Conservation (phyloP, 2,797 vertebrate species). For the Otus scops region DNA sequence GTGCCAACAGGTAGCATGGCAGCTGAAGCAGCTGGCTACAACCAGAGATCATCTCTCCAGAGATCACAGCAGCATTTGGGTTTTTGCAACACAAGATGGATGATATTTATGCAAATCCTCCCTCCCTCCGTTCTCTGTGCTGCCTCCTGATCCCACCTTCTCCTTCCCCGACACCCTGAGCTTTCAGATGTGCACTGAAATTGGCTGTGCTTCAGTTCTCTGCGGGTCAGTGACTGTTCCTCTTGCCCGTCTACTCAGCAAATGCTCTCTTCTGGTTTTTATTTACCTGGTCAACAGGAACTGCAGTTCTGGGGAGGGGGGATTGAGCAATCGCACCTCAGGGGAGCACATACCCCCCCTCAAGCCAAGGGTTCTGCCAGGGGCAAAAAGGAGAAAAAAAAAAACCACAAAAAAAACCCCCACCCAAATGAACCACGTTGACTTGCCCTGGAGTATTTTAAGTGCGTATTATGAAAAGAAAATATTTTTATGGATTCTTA, state of each 20-base stretch:
- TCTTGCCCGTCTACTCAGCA: neutral
- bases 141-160: neutral
- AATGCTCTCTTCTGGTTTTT: conserved; percentile 39
- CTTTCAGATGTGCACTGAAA: conserved; percentile 53
- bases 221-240: conserved; percentile 70
- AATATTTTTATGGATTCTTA: conserved; percentile 96
- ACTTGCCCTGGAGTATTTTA: conserved; percentile 83
- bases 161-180: neutral
- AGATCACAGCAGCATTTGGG: conserved; percentile 30
- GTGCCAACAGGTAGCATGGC: conserved; percentile 47
- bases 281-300: conserved; percentile 29
- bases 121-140: neutral
- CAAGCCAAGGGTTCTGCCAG: conserved; percentile 61
- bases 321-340: conserved; percentile 40
- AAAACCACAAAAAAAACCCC: neutral
- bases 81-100: conserved; percentile 41
- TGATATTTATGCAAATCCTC: conserved; percentile 66
- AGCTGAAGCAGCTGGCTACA: conserved; percentile 35
- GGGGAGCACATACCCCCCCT: conserved; percentile 43
- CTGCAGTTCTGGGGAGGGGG: conserved; percentile 22
- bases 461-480: conserved; percentile 89
- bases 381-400: neutral
- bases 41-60: neutral
- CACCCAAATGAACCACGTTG: conserved; percentile 69
- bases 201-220: conserved; percentile 59